Evolutionary conservation across 1,140 invertebrate genomes (phyloP).

Genomic region (Zelostemma sp.): DNA sequence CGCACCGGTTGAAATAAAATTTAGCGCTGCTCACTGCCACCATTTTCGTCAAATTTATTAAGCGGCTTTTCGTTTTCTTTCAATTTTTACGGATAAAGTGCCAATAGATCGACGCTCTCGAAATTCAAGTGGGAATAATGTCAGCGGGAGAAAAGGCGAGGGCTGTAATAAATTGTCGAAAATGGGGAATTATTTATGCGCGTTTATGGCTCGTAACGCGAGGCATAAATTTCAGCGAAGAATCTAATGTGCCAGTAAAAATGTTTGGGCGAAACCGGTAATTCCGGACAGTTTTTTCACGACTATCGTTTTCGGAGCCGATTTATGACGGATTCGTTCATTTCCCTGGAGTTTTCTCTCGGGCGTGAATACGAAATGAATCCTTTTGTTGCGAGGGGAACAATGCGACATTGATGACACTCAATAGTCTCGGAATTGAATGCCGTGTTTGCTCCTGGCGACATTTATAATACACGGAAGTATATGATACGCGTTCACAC

Average conservation of each 20-base stretch:
- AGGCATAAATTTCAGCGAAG: conserved; percentile 27
- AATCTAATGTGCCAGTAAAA: conserved; percentile 33
- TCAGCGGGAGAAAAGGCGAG: background rate
- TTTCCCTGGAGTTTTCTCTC: background rate
- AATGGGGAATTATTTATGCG: conserved; percentile 18
- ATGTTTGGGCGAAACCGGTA: conserved; percentile 30
- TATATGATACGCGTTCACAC: conserved; percentile 34
- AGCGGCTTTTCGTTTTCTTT: too few relatives aligned
- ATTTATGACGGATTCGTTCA: too few relatives aligned
- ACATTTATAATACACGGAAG: conserved; percentile 27
- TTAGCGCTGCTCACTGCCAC: conserved; percentile 22
- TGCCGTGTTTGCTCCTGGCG: conserved; percentile 33
- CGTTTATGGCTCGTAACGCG: conserved; percentile 20
- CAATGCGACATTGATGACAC: conserved; percentile 45
- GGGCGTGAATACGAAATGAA: background rate
- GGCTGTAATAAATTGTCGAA: background rate
- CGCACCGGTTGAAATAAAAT: background rate
- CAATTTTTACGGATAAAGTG: too few relatives aligned
- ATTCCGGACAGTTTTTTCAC: too few relatives aligned
- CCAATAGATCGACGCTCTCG: too few relatives aligned
- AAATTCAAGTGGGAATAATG: background rate
- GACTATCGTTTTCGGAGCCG: conserved; percentile 29
- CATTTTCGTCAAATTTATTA: conserved; percentile 45
- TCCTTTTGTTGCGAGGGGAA: conserved; percentile 24
- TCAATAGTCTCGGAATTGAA: conserved; percentile 31